These are phyloP conservation scores for Trachelus tabidus DNA, from an alignment of 2,888 invertebrate species.

Conservation along the genomic window DNA sequence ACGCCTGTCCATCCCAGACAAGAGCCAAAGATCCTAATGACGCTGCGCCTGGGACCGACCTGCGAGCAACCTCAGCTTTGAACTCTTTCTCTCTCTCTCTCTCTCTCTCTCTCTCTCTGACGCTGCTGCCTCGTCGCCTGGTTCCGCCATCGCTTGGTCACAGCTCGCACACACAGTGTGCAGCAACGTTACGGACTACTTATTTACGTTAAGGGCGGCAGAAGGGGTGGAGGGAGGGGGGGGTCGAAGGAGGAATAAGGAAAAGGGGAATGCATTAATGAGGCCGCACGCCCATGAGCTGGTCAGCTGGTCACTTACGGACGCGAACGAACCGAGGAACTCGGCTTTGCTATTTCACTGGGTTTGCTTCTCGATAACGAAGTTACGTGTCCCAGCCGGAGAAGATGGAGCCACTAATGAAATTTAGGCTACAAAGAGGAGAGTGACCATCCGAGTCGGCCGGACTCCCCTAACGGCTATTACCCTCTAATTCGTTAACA, in stretches of 20 bases:
- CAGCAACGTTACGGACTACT: not conserved
- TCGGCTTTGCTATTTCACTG: conserved; percentile 54
- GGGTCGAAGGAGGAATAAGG: not conserved
- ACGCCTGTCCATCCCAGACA: not conserved
- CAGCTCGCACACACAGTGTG: not conserved
- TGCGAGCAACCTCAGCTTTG: not conserved
- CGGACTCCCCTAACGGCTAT: conserved; percentile 2
- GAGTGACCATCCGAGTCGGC: conserved; percentile 16
- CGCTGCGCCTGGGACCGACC: not conserved
- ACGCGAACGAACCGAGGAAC: conserved; percentile 38
- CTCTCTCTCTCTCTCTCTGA: no score
- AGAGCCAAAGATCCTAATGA: not conserved
- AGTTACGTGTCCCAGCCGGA: conserved; percentile 43
- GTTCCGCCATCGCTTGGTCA: not conserved
- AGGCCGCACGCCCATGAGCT: not conserved
- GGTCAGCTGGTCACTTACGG: conserved; percentile 5
- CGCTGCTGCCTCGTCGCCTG: not conserved
- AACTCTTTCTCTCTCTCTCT: not conserved
- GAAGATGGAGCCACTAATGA: conserved; percentile 54
- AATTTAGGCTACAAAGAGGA: conserved; percentile 61
- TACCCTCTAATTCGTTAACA: conserved; percentile 5
- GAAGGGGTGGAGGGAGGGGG: no score
- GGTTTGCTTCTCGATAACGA: conserved; percentile 58
- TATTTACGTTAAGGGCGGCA: not conserved
- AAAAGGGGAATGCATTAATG: not conserved